phyloP scores from a whole-genome alignment of 2,113 vertebrate genomes.

The Chamaetylas fuelleborni region DNA sequence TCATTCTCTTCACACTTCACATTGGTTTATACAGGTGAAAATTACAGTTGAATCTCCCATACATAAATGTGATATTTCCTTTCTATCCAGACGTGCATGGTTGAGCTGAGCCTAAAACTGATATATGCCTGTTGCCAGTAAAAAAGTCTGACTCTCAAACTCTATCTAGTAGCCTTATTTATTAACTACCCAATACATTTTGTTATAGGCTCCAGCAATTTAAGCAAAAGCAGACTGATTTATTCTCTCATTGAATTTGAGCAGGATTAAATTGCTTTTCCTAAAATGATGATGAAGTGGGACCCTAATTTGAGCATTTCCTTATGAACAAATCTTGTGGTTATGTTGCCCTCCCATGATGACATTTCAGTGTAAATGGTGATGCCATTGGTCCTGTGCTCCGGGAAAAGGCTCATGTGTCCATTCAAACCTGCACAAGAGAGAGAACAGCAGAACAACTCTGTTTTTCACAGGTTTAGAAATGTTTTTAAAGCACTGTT shows the following conservation, averaged over 20 bases:
- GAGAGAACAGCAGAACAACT: neutral
- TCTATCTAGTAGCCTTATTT: neutral
- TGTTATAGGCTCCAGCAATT: neutral
- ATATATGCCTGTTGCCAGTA: neutral
- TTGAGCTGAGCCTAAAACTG: neutral
- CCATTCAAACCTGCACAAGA: neutral
- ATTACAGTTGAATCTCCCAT: slow-evolving; percentile 47
- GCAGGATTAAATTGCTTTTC: neutral
- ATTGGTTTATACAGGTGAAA: slow-evolving; percentile 64
- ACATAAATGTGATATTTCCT: slow-evolving; percentile 2
- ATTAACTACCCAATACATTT: neutral
- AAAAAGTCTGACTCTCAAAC: neutral
- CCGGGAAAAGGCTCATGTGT: neutral
- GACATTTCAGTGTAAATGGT: neutral
- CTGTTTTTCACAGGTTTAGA: neutral
- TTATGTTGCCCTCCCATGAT: neutral
- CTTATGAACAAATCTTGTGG: neutral
- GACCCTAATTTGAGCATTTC: neutral
- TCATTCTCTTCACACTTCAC: slow-evolving; percentile 59
- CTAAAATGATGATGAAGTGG: neutral
- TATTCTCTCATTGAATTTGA: neutral
- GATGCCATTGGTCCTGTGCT: neutral
- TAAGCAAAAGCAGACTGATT: neutral
- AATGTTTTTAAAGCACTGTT: neutral
- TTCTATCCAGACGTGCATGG: neutral